Base-by-base conservation (phyloP, 2,888 invertebrate species). In the Arrhopalites spinosus region DNA sequence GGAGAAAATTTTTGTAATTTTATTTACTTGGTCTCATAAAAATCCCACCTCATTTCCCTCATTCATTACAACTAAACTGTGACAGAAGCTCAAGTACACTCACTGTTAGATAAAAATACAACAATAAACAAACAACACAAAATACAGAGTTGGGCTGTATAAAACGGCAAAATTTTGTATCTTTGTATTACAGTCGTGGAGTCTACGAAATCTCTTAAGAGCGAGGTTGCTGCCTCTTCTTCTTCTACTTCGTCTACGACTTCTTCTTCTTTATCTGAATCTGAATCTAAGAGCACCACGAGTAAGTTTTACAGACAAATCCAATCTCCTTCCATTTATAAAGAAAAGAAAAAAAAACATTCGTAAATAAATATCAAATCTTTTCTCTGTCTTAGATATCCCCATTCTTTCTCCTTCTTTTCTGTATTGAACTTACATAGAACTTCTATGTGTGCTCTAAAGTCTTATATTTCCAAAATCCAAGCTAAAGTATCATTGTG, bases 121-220 rank as follows among this genome's bases (percentile, higher is more conserved):
- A 30, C 50, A 20, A 53, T 53, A 11, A n/a, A 53, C 2, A 20
- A 25, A 56, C 45, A 67, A 15, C 47, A 70, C 59, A 56, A 70
- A 59, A 70, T 70, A 70, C 36, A 68, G 25, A 27, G 45, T 68
- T 47, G 50, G 45, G 27, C 67, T 47, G 47, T 17, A 36, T 7
- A 36, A 36, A 45, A 36, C 17, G 29, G 59, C 11, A 36, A 71
- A 23, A 63, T 63, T 47, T 63, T 43, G 61, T 72, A 47, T 61
- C 36, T 63, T 29, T 72, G 77, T 79, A 77, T 78, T 78, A 76
- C 80, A 80, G 80, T 36, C 36, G 36, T 79, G 78, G 78, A 80
- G 72, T 79, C 80, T 68, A 78, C 77, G 59, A 59, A 59, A 59
- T 59, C 25, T 59, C 25, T 20, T 73, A 79, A 79, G 76, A 78